These are phyloP conservation scores for Stenchaetothrips biformis DNA, from an alignment of 2,888 invertebrate species.

Conservation along the genomic window DNA sequence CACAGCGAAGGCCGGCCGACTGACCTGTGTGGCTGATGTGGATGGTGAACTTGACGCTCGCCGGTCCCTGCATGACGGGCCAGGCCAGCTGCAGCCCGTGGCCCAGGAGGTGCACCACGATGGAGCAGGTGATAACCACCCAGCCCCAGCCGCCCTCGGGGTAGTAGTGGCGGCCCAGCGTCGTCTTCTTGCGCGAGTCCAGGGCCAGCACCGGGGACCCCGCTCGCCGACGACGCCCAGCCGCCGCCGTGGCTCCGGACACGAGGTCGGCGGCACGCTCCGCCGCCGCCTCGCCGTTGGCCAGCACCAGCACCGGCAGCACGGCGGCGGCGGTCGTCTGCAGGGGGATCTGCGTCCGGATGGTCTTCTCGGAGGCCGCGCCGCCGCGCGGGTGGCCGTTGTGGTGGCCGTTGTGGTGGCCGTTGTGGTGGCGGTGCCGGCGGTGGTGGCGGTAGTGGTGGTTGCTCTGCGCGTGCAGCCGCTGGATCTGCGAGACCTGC, in stretches of 20 bases:
- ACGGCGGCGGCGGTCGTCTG: slow-evolving; percentile 15
- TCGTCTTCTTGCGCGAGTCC: slow-evolving; percentile 35
- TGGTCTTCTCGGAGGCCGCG: neutral
- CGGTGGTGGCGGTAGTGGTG: neutral
- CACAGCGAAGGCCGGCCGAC: no score
- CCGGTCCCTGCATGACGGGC: neutral
- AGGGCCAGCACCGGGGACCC: slow-evolving; percentile 3
- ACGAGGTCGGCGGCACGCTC: slow-evolving; percentile 9
- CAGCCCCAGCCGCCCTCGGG: slow-evolving; percentile 84
- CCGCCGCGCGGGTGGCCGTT: neutral
- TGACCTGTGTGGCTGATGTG: slow-evolving; percentile 20
- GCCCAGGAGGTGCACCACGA: slow-evolving; percentile 65
- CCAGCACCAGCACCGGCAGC: slow-evolving; percentile 16
- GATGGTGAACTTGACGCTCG: neutral
- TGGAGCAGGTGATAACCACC: slow-evolving; percentile 67
- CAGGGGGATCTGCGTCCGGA: slow-evolving; percentile 10
- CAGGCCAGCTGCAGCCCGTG: slow-evolving; percentile 66
- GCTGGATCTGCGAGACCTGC: slow-evolving; percentile 8
- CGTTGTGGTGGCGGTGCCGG: neutral
- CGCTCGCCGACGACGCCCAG: neutral
- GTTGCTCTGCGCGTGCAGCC: neutral
- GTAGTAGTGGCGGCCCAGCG: slow-evolving; percentile 67
- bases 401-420: no score
- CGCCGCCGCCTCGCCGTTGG: neutral
- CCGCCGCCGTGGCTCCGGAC: slow-evolving; percentile 1